Base-by-base conservation (phyloP, 1,140 invertebrate genomes). In the Laodelphax striatellus region DNA sequence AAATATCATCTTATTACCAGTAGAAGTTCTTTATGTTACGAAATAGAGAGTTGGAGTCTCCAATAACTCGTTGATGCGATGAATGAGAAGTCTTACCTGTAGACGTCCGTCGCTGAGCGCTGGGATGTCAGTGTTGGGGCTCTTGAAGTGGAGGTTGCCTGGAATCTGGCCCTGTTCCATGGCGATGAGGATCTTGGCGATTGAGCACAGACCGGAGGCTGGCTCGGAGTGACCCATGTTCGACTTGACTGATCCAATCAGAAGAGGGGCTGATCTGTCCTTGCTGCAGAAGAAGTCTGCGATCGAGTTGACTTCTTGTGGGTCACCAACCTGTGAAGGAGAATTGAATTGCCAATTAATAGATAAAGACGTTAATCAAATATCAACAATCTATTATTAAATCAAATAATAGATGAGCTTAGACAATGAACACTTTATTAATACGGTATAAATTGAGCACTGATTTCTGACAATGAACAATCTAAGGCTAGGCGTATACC, bases 181-280 rank as follows among this genome's bases (percentile, higher is more conserved):
- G 4, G 92, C 87, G 55, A 97, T 83, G 4, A 97, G 66, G n/a
- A 92, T 78, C 72, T 98, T 97, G 1, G 88, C 89, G 52, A 97
- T 76, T 0, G 92, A 88, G 70, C 91, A 92, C 0, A 96, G 70
- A 41, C 92, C 92, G 64, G 94, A 97, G 0, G 93, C 92, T 5
- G 94, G 88, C 73, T 98, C 95, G 5, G 94, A 85, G 69, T 99
- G 96, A 0, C 96, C 96, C 91, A 98, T 96, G 73, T 98, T 99
- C 1, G 92, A 94, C 71, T 99, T 99, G 0, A 97, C 88, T 0
- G 94, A 97, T 2, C 96, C 96, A 68, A 99, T 85, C 2, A 96
- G 71, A 17, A 98, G 75, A 2, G 94, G 92, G 0, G 73, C 75
- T 11, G 81, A 77, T 9, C 95, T 81, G 60, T 86, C 84, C 70